Evolutionary conservation across 2,113 vertebrate species (phyloP).

Genomic region (Rhynchomys soricoides): DNA sequence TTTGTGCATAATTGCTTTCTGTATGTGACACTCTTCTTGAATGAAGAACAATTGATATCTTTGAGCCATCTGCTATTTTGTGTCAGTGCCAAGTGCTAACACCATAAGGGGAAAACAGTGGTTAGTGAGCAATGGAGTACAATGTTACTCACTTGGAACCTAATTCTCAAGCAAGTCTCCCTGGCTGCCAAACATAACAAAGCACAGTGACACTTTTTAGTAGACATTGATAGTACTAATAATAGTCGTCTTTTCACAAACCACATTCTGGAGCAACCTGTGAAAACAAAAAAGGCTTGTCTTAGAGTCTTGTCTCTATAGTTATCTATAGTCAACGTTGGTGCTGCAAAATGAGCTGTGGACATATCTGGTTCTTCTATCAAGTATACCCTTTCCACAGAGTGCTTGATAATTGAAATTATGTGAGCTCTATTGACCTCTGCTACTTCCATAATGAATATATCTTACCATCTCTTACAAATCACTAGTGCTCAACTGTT

Average conservation of each 20-base stretch:
- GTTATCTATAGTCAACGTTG: no score
- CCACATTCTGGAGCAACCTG: neutral
- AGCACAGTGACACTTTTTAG: neutral
- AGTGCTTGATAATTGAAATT: neutral
- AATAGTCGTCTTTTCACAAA: neutral
- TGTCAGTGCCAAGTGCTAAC: slow-evolving; percentile 20
- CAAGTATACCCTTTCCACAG: neutral
- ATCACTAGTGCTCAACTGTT: neutral
- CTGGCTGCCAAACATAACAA: neutral
- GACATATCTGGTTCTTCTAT: neutral
- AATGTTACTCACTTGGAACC: neutral
- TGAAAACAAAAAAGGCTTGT: neutral
- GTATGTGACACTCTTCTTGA: slow-evolving; percentile 38
- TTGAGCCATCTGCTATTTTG: slow-evolving; percentile 58
- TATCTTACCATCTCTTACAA: neutral
- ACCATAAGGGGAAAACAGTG: slow-evolving; percentile 10
- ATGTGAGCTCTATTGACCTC: neutral
- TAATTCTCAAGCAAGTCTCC: slow-evolving; percentile 17
- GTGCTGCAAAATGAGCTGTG: neutral
- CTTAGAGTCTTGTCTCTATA: neutral
- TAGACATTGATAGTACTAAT: neutral
- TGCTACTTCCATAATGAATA: neutral
- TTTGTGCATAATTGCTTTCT: slow-evolving; percentile 49
- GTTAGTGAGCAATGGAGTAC: neutral
- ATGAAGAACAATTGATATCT: slow-evolving; percentile 49